These are phyloP conservation scores for Drosophila eugracilis DNA, from an alignment of 1,140 invertebrate genomes.

Conservation along the genomic window DNA sequence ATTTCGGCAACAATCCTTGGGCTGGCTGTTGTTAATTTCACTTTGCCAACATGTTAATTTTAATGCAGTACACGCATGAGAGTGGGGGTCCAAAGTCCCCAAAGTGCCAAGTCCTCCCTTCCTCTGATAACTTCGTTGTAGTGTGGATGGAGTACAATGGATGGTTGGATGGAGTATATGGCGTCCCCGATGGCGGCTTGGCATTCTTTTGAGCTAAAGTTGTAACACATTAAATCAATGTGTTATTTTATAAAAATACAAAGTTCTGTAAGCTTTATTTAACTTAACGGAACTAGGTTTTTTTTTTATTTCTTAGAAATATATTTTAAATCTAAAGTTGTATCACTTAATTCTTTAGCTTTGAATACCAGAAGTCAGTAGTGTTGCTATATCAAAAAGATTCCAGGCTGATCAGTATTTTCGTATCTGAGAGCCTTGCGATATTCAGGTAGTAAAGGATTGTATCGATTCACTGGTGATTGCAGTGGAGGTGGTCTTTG, in stretches of 20 bases:
- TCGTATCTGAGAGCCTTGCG: constrained; percentile 22
- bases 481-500: neutral
- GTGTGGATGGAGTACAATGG: neutral
- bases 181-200: neutral
- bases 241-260: neutral
- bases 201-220: neutral
- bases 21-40: constrained; percentile 52
- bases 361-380: too few species aligned
- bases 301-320: neutral
- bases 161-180: too few species aligned
- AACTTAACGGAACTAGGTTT: too few species aligned
- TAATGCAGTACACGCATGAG: constrained; percentile 15
- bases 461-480: constrained; percentile 11
- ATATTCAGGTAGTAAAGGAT: constrained; percentile 52
- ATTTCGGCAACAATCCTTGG: constrained; percentile 44
- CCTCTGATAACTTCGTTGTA: neutral
- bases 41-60: constrained; percentile 57
- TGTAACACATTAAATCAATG: neutral
- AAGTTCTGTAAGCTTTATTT: too few species aligned
- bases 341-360: too few species aligned
- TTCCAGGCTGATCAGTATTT: neutral
- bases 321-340: too few species aligned
- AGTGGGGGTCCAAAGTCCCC: constrained; percentile 3
- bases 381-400: neutral
- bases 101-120: constrained; percentile 5